These are phyloP conservation scores for Diplolepis rosae DNA, from an alignment of 2,888 invertebrate species.

Conservation along the genomic window DNA sequence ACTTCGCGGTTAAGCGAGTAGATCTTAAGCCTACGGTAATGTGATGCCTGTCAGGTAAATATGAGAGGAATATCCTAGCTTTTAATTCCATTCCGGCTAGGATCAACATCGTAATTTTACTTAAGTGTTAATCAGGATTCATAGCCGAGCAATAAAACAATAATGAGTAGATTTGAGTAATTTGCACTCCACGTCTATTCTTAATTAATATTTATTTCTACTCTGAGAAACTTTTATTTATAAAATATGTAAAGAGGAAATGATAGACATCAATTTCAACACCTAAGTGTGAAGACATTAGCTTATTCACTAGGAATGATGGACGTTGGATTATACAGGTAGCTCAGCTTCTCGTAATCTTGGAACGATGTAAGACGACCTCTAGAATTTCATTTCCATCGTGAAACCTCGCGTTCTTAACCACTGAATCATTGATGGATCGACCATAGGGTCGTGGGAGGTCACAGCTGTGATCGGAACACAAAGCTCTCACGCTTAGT, in stretches of 20 bases:
- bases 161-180: too few relatives aligned
- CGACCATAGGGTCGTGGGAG: constrained; percentile 69
- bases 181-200: too few relatives aligned
- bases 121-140: constrained; percentile 39
- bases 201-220: too few relatives aligned
- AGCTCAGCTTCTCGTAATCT: constrained; percentile 10
- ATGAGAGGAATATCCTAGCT: constrained; percentile 47
- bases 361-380: constrained; percentile 7
- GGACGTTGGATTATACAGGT: constrained; percentile 2
- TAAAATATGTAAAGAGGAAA: background rate
- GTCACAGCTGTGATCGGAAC: constrained; percentile 65
- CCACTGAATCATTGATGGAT: constrained; percentile 70
- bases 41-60: constrained; percentile 60
- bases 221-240: too few relatives aligned
- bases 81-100: constrained; percentile 32
- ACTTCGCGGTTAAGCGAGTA: constrained; percentile 49
- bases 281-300: background rate
- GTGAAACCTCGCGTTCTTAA: constrained; percentile 58
- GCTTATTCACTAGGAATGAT: background rate
- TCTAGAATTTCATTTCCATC: constrained; percentile 55
- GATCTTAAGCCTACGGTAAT: constrained; percentile 62
- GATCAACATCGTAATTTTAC: constrained; percentile 39
- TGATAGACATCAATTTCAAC: background rate
- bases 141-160: background rate
- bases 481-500: constrained; percentile 31